Evolutionary conservation across 2,888 invertebrate species (phyloP).

Genomic region (Oscheius myriophilus): DNA sequence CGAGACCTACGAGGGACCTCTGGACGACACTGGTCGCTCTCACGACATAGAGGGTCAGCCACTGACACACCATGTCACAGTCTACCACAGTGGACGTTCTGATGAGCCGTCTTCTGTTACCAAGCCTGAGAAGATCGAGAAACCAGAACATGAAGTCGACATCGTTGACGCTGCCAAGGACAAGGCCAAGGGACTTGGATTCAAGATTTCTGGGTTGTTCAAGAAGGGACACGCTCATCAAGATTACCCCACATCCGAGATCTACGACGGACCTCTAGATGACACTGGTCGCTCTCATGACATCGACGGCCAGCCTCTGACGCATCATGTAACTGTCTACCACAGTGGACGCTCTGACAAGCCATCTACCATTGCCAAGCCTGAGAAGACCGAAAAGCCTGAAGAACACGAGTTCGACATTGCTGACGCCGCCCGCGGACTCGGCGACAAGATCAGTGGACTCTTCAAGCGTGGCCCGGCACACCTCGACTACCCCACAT

Average conservation of each 20-base stretch:
- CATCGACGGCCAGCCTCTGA: slow-evolving; percentile 10
- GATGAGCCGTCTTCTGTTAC: slow-evolving; percentile 12
- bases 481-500: too few relatives aligned
- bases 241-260: slow-evolving; percentile 48
- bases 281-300: slow-evolving; percentile 28
- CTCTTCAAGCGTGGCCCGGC: too few relatives aligned
- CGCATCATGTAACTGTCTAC: slow-evolving; percentile 6
- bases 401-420: background rate
- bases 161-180: slow-evolving; percentile 20
- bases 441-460: too few relatives aligned
- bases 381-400: background rate
- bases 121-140: background rate
- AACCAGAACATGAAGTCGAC: slow-evolving; percentile 12
- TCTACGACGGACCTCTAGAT: slow-evolving; percentile 41
- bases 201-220: slow-evolving; percentile 47
- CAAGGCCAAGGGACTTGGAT: slow-evolving; percentile 24
- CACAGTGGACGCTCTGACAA: slow-evolving; percentile 10
- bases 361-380: background rate
- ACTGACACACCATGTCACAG: slow-evolving; percentile 31
- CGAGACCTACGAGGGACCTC: slow-evolving; percentile 45
- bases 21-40: slow-evolving; percentile 30
- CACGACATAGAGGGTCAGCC: slow-evolving; percentile 38
- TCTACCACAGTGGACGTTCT: slow-evolving; percentile 30
- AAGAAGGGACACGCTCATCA: slow-evolving; percentile 48
- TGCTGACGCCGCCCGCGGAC: background rate